These are phyloP conservation scores for Ptychoptera contaminata DNA, from an alignment of 2,888 invertebrate genomes.

Conservation along the genomic window DNA sequence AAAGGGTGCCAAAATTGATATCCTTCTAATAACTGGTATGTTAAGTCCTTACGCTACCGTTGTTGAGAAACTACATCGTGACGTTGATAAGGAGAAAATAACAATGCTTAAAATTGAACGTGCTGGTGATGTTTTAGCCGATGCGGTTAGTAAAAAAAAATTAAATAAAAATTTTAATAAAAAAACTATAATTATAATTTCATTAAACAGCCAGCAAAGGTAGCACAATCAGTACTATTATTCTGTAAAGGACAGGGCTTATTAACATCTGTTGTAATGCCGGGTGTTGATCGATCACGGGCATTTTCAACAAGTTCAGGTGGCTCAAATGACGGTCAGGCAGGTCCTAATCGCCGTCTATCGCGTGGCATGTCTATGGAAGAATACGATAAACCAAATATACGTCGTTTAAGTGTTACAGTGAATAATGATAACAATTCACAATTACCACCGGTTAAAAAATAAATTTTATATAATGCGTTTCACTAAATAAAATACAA, in stretches of 20 bases:
- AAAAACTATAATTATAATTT: constrained; percentile 7
- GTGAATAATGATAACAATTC: constrained; percentile 16
- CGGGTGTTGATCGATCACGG: constrained; percentile 57
- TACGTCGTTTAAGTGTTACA: constrained; percentile 53
- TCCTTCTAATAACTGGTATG: constrained; percentile 65
- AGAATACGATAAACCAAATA: constrained; percentile 67
- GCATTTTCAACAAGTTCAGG: constrained; percentile 39
- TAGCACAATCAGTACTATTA: constrained; percentile 69
- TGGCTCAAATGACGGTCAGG: constrained; percentile 32
- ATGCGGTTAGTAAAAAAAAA: constrained; percentile 45
- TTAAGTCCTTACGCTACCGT: constrained; percentile 63
- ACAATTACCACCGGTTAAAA: constrained; percentile 46
- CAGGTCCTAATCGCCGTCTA: constrained; percentile 29
- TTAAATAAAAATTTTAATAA: not conserved
- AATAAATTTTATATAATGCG: too few species aligned
- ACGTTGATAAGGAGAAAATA: constrained; percentile 64
- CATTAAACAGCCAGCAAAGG: constrained; percentile 59
- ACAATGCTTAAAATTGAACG: constrained; percentile 73
- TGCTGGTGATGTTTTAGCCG: constrained; percentile 74
- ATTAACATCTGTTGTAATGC: constrained; percentile 65
- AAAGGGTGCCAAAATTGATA: constrained; percentile 58
- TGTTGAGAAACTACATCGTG: constrained; percentile 62
- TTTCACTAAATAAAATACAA: too few species aligned
- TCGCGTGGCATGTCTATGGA: constrained; percentile 61
- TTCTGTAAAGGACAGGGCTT: constrained; percentile 81